Evolutionary conservation across 2,888 invertebrate species (phyloP), one percentile per base, ranked within the genome.

Genomic region (Leptothorax acervorum): DNA sequence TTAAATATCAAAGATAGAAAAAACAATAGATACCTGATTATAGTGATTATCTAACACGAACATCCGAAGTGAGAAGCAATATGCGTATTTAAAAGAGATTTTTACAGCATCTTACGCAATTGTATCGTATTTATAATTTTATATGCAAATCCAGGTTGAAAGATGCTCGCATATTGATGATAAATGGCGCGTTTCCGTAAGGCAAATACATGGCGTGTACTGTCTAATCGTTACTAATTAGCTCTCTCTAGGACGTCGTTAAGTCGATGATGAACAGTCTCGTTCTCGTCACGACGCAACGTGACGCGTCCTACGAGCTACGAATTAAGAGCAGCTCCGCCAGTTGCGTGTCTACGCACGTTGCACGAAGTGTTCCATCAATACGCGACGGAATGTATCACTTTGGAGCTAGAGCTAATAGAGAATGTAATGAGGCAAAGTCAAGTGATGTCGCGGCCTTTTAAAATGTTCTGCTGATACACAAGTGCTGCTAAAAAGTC

Each of bases 181-280:
- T 15, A 45, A 28, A n/a, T 1, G 12, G 11, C 8, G 23, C 53
- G 65, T 48, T 66, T 62, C 28, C 8, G n/a, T 60, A 8, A n/a
- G 55, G 70, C 70, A 85, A 84, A 74, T 78, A 65, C 11, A 45
- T 85, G 31, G 76, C 31, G 35, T 42, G 45, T 45, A n/a, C 55
- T 28, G 18, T 39, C 73, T 75, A 87, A 87, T 88, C 81, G 42
- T 51, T 42, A 5, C 42, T 75, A 88, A 79, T 87, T 87, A 87
- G 51, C 51, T 78, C 70, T 45, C 15, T 57, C 42, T 23, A 42
- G 66, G 23, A 6, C 23, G 35, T 71, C 57, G 31, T 70, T 79
- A 23, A 57, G 45, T 57, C 48, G 51, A 53, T 35, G 68, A 71
- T 78, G 66, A 87, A 82, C 57, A 51, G 45, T 63, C 53, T 51